These are phyloP conservation scores for Chaenocephalus aceratus DNA, from an alignment of 2,113 vertebrate genomes.

Conservation along the genomic window DNA sequence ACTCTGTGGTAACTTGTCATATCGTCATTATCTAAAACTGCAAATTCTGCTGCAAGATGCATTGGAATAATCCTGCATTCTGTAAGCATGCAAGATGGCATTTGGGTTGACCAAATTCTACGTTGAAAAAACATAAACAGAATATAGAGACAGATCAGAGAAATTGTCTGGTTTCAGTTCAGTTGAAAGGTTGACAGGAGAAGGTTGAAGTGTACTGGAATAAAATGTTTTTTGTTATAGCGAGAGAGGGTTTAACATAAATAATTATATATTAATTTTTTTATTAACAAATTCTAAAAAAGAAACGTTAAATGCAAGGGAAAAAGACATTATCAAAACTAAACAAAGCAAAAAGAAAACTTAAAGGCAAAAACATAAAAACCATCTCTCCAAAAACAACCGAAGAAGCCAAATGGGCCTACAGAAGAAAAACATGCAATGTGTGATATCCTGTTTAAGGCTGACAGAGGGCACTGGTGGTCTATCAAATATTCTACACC, in stretches of 20 bases:
- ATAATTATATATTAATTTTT: no score
- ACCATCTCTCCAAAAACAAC: background rate
- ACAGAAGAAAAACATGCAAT: background rate
- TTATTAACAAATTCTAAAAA: no score
- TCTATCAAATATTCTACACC: slow-evolving; percentile 50
- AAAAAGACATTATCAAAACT: no score
- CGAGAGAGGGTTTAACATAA: no score
- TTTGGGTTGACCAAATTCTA: background rate
- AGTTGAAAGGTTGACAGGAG: background rate
- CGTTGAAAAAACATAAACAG: background rate
- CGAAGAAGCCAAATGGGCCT: background rate
- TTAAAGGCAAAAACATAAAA: background rate
- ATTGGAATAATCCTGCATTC: background rate
- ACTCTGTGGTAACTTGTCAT: slow-evolving; percentile 32
- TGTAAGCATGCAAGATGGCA: background rate
- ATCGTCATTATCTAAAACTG: slow-evolving; percentile 27
- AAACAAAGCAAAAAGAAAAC: no score
- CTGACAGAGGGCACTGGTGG: slow-evolving; percentile 81
- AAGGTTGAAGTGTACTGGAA: background rate
- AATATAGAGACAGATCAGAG: background rate
- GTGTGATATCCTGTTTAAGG: slow-evolving; percentile 32
- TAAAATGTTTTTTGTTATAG: no score
- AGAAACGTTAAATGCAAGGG: no score
- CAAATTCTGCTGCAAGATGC: background rate
- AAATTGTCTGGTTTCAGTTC: background rate